phyloP scores from a whole-genome alignment of 2,113 vertebrate species.

The Coturnix japonica region DNA sequence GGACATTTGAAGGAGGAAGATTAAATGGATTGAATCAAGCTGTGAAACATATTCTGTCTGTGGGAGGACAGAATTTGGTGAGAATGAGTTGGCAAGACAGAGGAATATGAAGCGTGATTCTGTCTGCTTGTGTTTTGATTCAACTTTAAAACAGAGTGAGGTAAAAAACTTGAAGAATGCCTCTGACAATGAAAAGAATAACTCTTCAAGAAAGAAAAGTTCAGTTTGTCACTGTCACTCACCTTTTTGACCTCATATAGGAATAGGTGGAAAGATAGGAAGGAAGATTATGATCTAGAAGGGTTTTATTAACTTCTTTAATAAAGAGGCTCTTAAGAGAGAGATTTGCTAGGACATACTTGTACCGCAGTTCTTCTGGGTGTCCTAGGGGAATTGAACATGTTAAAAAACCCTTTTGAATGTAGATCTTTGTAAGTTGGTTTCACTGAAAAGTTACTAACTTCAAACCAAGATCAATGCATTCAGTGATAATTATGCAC shows the following conservation, averaged over 20 bases:
- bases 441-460: background rate
- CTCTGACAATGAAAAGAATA: background rate
- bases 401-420: background rate
- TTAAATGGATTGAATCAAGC: background rate
- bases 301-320: constrained; percentile 13
- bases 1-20: background rate
- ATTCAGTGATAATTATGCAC: background rate
- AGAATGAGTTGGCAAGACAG: background rate
- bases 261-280: background rate
- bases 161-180: background rate
- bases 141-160: background rate
- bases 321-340: background rate
- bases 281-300: background rate
- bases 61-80: constrained; percentile 1
- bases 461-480: constrained; percentile 38
- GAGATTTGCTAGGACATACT: background rate
- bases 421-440: background rate
- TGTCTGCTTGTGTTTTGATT: background rate
- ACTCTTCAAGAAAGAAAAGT: background rate
- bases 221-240: background rate
- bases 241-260: background rate
- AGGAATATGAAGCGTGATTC: background rate
- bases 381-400: background rate
- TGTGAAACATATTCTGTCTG: background rate
- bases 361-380: background rate